These are phyloP conservation scores for Trematomus loennbergii DNA, from an alignment of 2,113 vertebrate genomes.

Conservation along the genomic window DNA sequence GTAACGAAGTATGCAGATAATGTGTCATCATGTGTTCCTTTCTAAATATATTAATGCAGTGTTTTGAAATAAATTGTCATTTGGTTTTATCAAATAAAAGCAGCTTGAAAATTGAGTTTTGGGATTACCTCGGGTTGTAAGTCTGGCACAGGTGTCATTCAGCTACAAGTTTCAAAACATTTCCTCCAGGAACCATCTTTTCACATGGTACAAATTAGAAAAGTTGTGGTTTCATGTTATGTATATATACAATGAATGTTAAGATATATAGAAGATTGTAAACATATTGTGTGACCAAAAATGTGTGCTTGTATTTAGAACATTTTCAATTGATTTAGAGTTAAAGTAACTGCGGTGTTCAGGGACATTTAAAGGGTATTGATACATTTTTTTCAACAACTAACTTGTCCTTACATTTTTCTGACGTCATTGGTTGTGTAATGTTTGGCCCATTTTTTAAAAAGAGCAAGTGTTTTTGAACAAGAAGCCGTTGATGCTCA, in stretches of 20 bases:
- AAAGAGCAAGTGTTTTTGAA: not conserved
- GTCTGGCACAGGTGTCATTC: not conserved
- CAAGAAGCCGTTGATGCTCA: not conserved
- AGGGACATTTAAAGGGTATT: slow-evolving; percentile 4
- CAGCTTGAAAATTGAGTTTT: not conserved
- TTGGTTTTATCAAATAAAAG: not conserved
- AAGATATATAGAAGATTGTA: not conserved
- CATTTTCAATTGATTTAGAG: not conserved
- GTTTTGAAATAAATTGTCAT: not conserved
- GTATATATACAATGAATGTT: slow-evolving; percentile 1
- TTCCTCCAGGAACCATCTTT: not conserved
- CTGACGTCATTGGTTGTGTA: not conserved
- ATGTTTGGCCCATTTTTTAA: not conserved
- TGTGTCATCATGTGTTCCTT: not conserved
- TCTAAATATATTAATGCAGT: not conserved
- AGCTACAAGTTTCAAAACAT: not conserved
- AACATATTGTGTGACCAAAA: not conserved
- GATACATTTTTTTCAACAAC: slow-evolving; percentile 13
- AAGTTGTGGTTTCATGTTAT: not conserved
- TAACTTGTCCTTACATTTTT: not conserved
- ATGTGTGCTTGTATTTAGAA: not conserved
- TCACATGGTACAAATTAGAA: not conserved
- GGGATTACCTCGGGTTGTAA: not conserved
- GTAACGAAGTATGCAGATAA: not conserved
- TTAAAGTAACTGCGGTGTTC: not conserved